These are phyloP conservation scores for Engystomops pustulosus DNA, from an alignment of 2,113 vertebrate genomes.

Conservation along the genomic window DNA sequence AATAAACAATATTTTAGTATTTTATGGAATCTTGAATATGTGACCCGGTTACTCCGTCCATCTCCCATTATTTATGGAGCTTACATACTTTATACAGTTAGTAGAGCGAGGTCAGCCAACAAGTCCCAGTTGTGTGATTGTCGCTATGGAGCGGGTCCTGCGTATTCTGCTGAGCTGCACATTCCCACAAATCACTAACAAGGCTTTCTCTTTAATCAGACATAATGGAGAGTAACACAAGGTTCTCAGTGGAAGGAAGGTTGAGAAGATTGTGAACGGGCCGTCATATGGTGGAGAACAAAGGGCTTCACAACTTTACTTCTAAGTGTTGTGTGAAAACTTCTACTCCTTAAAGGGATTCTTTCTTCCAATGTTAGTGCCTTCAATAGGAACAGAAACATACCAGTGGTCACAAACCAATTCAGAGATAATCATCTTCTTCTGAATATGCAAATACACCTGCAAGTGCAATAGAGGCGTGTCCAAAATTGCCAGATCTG, in stretches of 20 bases:
- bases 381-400: too few species aligned
- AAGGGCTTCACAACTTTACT: constrained; percentile 62
- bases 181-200: constrained; percentile 59
- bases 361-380: too few species aligned
- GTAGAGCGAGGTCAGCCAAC: constrained; percentile 39
- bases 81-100: constrained; percentile 41
- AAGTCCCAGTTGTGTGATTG: constrained; percentile 58
- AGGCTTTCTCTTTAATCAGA: constrained; percentile 67
- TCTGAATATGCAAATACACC: too few species aligned
- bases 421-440: too few species aligned
- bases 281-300: constrained; percentile 52
- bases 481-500: too few species aligned
- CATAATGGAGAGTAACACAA: constrained; percentile 64
- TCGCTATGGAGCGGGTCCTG: constrained; percentile 43
- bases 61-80: constrained; percentile 40
- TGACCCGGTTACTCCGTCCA: constrained; percentile 38
- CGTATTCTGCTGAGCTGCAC: constrained; percentile 62
- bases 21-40: constrained; percentile 40
- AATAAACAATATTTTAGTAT: constrained; percentile 35
- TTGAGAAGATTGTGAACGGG: constrained; percentile 68
- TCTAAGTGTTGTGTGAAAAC: background rate
- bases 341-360: background rate
- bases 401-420: too few species aligned
- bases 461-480: too few species aligned
- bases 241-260: constrained; percentile 63